phyloP scores from a whole-genome alignment of 2,888 invertebrate species.

The Steromphala cineraria region DNA sequence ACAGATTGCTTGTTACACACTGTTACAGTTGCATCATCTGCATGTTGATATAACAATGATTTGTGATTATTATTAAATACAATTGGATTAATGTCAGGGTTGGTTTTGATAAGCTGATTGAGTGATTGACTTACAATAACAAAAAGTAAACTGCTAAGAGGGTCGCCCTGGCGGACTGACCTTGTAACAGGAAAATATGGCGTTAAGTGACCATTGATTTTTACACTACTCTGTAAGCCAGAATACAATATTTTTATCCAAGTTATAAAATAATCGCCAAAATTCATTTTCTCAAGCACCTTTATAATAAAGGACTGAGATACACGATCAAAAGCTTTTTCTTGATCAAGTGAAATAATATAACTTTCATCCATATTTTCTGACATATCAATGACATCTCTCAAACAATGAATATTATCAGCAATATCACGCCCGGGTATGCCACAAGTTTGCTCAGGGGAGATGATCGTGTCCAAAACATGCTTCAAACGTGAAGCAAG shows the following conservation, averaged over 20 bases:
- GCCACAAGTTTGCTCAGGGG: not conserved
- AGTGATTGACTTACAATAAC: too few species aligned
- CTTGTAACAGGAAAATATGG: not conserved
- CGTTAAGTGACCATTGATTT: not conserved
- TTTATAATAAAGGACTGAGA: not conserved
- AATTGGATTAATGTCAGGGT: too few species aligned
- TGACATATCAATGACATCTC: not conserved
- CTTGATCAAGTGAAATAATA: not conserved
- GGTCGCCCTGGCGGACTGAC: constrained; percentile 20
- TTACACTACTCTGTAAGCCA: not conserved
- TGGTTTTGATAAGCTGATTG: too few species aligned
- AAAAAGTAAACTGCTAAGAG: not conserved
- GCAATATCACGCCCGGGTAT: not conserved
- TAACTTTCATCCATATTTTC: not conserved
- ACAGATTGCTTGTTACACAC: too few species aligned
- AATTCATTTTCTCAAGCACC: not conserved
- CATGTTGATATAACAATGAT: too few species aligned
- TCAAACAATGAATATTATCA: not conserved
- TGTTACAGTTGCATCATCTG: too few species aligned
- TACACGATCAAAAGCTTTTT: not conserved
- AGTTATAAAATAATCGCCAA: not conserved
- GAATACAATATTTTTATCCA: not conserved
- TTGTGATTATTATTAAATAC: too few species aligned
- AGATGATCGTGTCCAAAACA: not conserved
- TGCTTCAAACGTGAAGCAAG: not conserved